A percentile compares a stretch with the other conserved stretches of the same genome.
phyloP scores from a whole-genome alignment of 2,113 vertebrate species.

The Colistium nudipinnis region DNA sequence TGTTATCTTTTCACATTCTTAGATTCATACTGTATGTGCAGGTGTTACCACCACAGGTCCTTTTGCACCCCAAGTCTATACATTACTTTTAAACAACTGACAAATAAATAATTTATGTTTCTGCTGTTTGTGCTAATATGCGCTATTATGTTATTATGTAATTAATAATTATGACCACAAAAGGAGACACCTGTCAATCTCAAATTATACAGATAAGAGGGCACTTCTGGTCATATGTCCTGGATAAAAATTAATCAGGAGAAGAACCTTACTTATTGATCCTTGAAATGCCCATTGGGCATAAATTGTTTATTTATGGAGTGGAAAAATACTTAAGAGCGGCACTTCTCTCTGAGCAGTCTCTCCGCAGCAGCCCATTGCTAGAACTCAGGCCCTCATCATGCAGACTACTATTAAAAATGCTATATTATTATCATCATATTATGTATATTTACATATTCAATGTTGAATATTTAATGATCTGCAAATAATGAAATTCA shows the following conservation, averaged over 20 bases:
- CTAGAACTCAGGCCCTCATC: slow-evolving; percentile 2
- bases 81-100: not conserved
- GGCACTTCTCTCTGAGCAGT: too few relatives aligned
- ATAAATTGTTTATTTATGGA: slow-evolving; percentile 7
- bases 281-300: slow-evolving; percentile 5
- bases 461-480: slow-evolving; percentile 47
- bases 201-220: too few relatives aligned
- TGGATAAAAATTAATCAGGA: slow-evolving; percentile 13
- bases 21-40: not conserved
- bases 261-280: slow-evolving; percentile 18
- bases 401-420: not conserved
- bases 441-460: too few relatives aligned
- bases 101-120: not conserved
- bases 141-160: too few relatives aligned
- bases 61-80: not conserved
- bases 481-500: not conserved
- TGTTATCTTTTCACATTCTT: not conserved
- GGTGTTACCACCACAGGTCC: not conserved
- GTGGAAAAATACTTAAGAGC: slow-evolving; percentile 19
- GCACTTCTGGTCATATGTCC: not conserved
- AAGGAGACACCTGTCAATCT: not conserved
- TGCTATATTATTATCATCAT: slow-evolving; percentile 46
- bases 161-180: not conserved
- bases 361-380: not conserved
- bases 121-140: not conserved